These are phyloP conservation scores for Ctena decussata DNA, from an alignment of 2,888 invertebrate genomes.

Conservation along the genomic window DNA sequence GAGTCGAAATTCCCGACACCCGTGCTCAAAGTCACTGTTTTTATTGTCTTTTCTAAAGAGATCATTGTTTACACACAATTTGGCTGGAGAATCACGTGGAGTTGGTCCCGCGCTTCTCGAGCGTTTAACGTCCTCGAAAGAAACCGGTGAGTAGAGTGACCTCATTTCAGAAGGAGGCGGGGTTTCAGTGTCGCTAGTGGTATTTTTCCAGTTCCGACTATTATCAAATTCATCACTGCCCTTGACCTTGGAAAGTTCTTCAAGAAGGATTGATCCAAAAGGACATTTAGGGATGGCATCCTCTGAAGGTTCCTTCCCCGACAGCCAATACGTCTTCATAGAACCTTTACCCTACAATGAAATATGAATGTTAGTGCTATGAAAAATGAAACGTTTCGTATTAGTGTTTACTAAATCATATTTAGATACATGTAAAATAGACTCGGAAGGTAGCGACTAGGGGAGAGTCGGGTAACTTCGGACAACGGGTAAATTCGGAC, in stretches of 20 bases:
- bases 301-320: constrained; percentile 53
- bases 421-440: too few relatives aligned
- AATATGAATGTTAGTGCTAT: too few relatives aligned
- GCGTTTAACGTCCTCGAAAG: constrained; percentile 74
- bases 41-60: not conserved
- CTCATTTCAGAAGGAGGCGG: constrained; percentile 40
- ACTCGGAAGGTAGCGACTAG: too few relatives aligned
- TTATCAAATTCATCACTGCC: constrained; percentile 11
- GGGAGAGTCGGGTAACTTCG: too few relatives aligned
- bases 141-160: constrained; percentile 78
- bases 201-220: constrained; percentile 9
- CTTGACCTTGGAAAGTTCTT: constrained; percentile 63
- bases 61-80: not conserved
- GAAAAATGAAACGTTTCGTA: too few relatives aligned
- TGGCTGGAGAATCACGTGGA: constrained; percentile 33
- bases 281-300: constrained; percentile 66
- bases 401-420: too few relatives aligned
- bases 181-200: not conserved
- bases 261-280: constrained; percentile 68
- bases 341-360: constrained; percentile 78
- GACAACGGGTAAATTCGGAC: too few relatives aligned
- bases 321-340: constrained; percentile 81
- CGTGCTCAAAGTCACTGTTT: not conserved
- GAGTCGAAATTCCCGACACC: not conserved
- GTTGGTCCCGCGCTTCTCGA: constrained; percentile 23